A percentile compares a stretch with the other conserved stretches of the same genome.
Conservation (phyloP, 2,888 invertebrate species). For the Salticus scenicus region DNA sequence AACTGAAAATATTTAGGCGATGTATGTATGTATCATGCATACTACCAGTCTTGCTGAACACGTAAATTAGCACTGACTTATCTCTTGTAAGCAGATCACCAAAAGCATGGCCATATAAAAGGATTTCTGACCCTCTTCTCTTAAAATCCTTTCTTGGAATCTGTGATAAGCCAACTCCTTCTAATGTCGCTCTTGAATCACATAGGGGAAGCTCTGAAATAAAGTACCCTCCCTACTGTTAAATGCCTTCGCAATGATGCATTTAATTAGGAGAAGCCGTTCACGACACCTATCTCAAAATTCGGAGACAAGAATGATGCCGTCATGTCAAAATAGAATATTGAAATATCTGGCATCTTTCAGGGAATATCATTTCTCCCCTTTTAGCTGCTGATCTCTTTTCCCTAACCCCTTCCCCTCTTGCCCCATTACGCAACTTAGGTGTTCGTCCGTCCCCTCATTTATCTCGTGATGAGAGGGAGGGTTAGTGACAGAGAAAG, state of each 20-base stretch:
- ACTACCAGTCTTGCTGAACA: too few species aligned
- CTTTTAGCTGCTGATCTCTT: conserved; percentile 12
- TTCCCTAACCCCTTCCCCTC: conserved; percentile 6
- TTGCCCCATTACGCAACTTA: conserved; percentile 12
- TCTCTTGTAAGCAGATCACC: too few species aligned
- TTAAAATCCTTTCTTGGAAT: not conserved
- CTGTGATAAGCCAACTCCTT: not conserved
- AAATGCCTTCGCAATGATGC: conserved; percentile 1
- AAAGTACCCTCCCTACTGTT: not conserved
- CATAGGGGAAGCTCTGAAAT: not conserved
- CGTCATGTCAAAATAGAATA: conserved; percentile 8
- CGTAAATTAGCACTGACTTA: too few species aligned
- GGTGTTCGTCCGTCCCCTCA: conserved; percentile 5
- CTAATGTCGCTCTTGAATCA: not conserved
- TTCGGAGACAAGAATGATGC: conserved; percentile 1
- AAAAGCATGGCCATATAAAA: not conserved
- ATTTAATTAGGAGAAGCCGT: conserved; percentile 9
- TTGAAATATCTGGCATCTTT: conserved; percentile 15
- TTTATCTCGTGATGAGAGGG: conserved; percentile 1
- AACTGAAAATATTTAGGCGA: too few species aligned
- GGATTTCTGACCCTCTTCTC: not conserved
- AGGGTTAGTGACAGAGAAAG: not conserved
- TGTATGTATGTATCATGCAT: too few species aligned
- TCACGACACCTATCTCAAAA: conserved; percentile 11
- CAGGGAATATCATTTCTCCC: not conserved